Evolutionary conservation across 1,140 invertebrate species (phyloP), one percentile per base, ranked within the genome.

Genomic region (Pachypsylla venusta): DNA sequence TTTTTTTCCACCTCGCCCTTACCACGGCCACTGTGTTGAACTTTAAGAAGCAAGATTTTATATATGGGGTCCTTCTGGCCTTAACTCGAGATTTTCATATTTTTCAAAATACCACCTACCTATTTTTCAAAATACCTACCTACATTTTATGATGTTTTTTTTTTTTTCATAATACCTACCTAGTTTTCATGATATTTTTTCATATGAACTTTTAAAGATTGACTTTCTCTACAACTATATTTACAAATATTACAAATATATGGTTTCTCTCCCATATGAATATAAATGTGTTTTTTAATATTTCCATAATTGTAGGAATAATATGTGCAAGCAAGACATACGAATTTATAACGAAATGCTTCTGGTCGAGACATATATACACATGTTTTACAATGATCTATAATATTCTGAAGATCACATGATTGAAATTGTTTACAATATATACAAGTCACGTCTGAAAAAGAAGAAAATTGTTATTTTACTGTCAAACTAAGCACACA

Each of bases 141-240:
- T n/a, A n/a, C n/a, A n/a, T n/a, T n/a, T n/a, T n/a, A n/a, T n/a
- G n/a, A n/a, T n/a, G n/a, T n/a, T n/a, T n/a, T n/a, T n/a, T n/a
- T n/a, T n/a, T n/a, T n/a, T n/a, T n/a, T n/a, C n/a, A n/a, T n/a
- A n/a, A n/a, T n/a, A n/a, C n/a, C n/a, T n/a, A n/a, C n/a, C n/a
- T n/a, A n/a, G n/a, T 35, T 35, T 35, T 35, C 7, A 35, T 35
- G 30, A 48, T 48, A 22, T 19, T 19, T 48, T 19, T 19, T 48
- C 42, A 48, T 48, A 22, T 48, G 42, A 48, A 48, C 42, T 48
- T 48, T 48, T n/a, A 48, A 48, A 48, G 42, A n/a, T 48, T 48
- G 42, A 48, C 4, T 5, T n/a, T 48, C 42, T 48, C 42, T 48
- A 4, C n/a, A 5, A 19, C 42, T 48, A 48, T 48, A 48, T 7